Evolutionary conservation across 2,888 invertebrate species (phyloP).

Genomic region (Pterostichus madidus): DNA sequence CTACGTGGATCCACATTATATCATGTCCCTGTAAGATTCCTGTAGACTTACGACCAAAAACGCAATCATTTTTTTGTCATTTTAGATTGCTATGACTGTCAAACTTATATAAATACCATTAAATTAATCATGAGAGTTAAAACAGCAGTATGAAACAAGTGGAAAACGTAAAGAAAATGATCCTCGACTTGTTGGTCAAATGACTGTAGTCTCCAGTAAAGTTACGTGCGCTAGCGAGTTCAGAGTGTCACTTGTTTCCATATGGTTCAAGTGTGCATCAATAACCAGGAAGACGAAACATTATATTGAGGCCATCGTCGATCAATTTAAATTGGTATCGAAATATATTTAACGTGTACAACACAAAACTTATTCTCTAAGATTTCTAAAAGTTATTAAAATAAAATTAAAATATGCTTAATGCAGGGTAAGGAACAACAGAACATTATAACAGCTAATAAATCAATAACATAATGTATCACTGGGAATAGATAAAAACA

Average conservation of each 20-base stretch:
- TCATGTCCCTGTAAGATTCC: too few relatives aligned
- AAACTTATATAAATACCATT: too few relatives aligned
- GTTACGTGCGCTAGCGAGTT: background rate
- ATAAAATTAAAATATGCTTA: constrained; percentile 59
- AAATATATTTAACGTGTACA: constrained; percentile 62
- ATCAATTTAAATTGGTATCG: constrained; percentile 21
- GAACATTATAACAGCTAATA: constrained; percentile 64
- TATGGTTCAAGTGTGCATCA: constrained; percentile 72
- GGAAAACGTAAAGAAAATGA: too few relatives aligned
- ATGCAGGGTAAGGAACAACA: constrained; percentile 65
- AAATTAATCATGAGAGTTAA: too few relatives aligned
- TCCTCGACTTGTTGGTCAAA: background rate
- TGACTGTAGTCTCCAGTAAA: background rate
- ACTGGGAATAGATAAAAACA: constrained; percentile 60
- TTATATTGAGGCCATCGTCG: constrained; percentile 70
- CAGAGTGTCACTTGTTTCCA: constrained; percentile 17
- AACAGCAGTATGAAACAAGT: too few relatives aligned
- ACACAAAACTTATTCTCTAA: constrained; percentile 63
- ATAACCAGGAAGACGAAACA: constrained; percentile 75
- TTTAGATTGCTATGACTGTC: too few relatives aligned
- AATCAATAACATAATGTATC: constrained; percentile 62
- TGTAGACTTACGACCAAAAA: too few relatives aligned
- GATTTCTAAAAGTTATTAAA: constrained; percentile 60
- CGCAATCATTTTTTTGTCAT: too few relatives aligned
- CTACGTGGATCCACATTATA: too few relatives aligned